Evolutionary conservation across 2,888 invertebrate genomes (phyloP), one percentile per base, ranked within the genome.

Genomic region (Campaea margaritaria): DNA sequence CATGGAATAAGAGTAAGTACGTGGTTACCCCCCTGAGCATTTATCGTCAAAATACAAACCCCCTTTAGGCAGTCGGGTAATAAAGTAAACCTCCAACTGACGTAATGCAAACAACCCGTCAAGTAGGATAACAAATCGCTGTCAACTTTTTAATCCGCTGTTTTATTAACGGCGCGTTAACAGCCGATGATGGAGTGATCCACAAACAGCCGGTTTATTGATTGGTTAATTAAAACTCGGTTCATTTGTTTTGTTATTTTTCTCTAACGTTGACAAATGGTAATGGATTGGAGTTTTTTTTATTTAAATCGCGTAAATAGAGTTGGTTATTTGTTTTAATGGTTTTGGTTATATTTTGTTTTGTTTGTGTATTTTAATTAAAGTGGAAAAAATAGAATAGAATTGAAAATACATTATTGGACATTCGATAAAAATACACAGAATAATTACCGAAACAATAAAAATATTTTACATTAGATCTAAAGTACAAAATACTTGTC

Each of bases 181-280:
- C 38, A 43, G 54, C 36, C 36, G 36, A 55, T 70, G 70, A 73
- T 69, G 51, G 68, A 69, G 58, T 64, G 61, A 55, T 57, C 54
- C 28, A 49, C 51, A 58, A 67, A 67, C 65, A 70, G n/a, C 39
- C 54, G 13, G 61, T 59, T 63, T 56, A 60, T 62, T 52, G 62
- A 66, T 67, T 67, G 64, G 69, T 69, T 68, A 65, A 70, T 69
- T 68, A 67, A 54, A 60, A 47, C 52, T 39, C 16, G 52, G 51
- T 64, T 64, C 61, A 58, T 64, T 62, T 64, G 39, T 43, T 43
- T 54, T 57, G 27, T 66, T 46, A 52, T 49, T 50, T 54, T 47
- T 45, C 38, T 57, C 46, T 59, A 43, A 62, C 57, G 49, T 45
- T 34, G 61, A 51, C 57, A 47, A 55, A 8, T 10, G 50, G 54